A percentile compares a stretch with the other conserved stretches of the same genome.
phyloP scores from a whole-genome alignment of 2,113 vertebrate species.

The Amphiprion percula region DNA sequence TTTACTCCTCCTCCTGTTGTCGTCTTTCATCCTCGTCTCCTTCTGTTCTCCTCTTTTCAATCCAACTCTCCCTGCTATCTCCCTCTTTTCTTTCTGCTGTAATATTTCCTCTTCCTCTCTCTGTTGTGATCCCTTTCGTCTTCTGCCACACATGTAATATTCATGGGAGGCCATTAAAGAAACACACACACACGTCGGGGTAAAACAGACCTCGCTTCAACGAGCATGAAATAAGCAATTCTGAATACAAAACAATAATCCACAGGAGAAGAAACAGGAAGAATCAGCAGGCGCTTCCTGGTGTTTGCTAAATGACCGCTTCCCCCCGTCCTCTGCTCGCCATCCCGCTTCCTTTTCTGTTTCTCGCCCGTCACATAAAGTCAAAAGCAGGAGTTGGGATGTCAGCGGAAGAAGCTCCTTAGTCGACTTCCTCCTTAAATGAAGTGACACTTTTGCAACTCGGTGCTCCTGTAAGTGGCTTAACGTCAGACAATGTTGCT shows the following conservation, averaged over 20 bases:
- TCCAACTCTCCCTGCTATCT: conserved; percentile 31
- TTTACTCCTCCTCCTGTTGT: conserved; percentile 57
- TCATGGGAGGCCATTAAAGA: conserved; percentile 66
- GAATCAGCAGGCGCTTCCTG: conserved; percentile 17
- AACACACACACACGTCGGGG: conserved; percentile 44
- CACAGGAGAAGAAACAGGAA: conserved; percentile 5
- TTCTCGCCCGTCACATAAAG: conserved; percentile 4
- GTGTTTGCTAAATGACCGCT: conserved; percentile 29
- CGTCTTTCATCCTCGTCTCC: conserved; percentile 57
- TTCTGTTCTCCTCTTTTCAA: conserved; percentile 56
- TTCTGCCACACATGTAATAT: conserved; percentile 71
- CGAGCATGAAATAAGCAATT: conserved; percentile 65
- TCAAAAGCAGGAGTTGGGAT: conserved; percentile 18
- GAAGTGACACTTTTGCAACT: conserved; percentile 66
- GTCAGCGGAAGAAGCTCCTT: conserved; percentile 34
- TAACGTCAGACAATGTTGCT: conserved; percentile 70
- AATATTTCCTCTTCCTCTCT: conserved; percentile 35
- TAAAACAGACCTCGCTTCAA: conserved; percentile 52
- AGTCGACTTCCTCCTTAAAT: conserved; percentile 42
- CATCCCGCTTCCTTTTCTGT: background rate
- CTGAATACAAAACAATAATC: conserved; percentile 56
- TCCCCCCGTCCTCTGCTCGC: background rate
- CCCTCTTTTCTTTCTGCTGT: background rate
- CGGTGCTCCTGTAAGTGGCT: conserved; percentile 46
- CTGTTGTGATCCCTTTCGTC: conserved; percentile 53